A percentile compares a stretch with the other conserved stretches of the same genome.
Evolutionary conservation across 2,797 vertebrate genomes (phyloP).

Genomic region (Onychomys torridus): DNA sequence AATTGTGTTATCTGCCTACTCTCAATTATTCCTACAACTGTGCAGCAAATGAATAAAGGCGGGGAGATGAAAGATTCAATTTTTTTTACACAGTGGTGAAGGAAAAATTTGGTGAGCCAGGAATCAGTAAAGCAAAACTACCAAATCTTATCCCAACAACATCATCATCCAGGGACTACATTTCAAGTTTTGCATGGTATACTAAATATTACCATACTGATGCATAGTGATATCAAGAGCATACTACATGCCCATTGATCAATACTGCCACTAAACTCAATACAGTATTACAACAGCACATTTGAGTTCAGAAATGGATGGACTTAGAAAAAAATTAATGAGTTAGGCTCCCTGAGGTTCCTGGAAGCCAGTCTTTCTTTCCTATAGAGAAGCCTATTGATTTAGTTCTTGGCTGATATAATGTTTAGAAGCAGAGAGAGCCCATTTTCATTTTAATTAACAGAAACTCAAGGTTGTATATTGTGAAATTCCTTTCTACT

Average conservation of each 20-base stretch:
- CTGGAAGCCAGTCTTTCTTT: conserved; percentile 12
- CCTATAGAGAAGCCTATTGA: neutral
- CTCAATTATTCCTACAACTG: neutral
- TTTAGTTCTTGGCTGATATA: neutral
- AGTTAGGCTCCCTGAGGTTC: neutral
- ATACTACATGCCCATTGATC: neutral
- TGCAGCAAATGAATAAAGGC: neutral
- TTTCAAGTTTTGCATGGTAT: conserved; percentile 44
- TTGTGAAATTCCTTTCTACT: conserved; percentile 9
- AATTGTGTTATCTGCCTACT: neutral
- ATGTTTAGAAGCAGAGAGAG: neutral
- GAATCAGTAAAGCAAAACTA: neutral
- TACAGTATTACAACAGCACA: neutral
- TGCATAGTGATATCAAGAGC: neutral
- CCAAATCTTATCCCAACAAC: neutral
- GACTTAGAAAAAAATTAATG: neutral
- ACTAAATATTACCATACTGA: neutral
- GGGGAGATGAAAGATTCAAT: neutral
- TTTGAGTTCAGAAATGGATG: conserved; percentile 26
- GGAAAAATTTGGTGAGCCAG: neutral
- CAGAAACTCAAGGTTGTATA: neutral
- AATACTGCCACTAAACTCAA: neutral
- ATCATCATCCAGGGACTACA: neutral
- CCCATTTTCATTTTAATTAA: neutral
- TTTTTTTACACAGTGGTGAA: neutral